Base-by-base conservation (phyloP, 2,797 vertebrate genomes). In the Hylomyscus alleni region DNA sequence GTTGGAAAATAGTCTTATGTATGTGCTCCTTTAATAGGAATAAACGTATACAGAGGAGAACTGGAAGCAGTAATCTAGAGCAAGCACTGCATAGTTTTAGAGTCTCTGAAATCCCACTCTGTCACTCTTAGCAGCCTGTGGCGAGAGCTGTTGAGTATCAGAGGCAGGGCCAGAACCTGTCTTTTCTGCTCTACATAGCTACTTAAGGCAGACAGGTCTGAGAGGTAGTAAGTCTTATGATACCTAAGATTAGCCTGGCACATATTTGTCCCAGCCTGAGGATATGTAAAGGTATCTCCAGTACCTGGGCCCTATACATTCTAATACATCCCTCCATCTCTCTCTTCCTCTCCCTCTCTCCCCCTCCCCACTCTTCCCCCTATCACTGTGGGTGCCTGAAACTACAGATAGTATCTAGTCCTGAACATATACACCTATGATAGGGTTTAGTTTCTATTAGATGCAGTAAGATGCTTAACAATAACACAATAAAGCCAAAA, bases 21-120 rank as follows among this genome's bases (percentile, higher is more conserved):
- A 47, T 75, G 1, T 44, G 76, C 76, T 92, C 50, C 34, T 96
- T 78, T 76, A 24, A 72, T 52, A 76, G 65, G 95, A 94, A 87
- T 91, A 52, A 19, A 86, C 37, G 47, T 85, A 93, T 17, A 54
- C 19, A 26, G 5, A 80, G 84, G 34, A 62, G 29, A 94, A 44
- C 78, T 73, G 80, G 44, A 84, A 78, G 56, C 60, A 54, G 44
- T n/a, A 78, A 82, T 11, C 73, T 47, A 89, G 15, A 91, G 44
- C 34, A 75, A 54, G 24, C 77, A 20, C 10, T 11, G 0, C 40
- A 77, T 91, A 67, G 34, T 62, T 95, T 95, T 83, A 69, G 89
- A 78, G 90, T 76, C 60, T 75, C 1, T 34, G 29, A 80, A 60
- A 15, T 81, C 24, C 7, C 19, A 85, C 4, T 67, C 1, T 24